phyloP scores from a whole-genome alignment of 2,113 vertebrate species.

The Osmerus mordax region DNA sequence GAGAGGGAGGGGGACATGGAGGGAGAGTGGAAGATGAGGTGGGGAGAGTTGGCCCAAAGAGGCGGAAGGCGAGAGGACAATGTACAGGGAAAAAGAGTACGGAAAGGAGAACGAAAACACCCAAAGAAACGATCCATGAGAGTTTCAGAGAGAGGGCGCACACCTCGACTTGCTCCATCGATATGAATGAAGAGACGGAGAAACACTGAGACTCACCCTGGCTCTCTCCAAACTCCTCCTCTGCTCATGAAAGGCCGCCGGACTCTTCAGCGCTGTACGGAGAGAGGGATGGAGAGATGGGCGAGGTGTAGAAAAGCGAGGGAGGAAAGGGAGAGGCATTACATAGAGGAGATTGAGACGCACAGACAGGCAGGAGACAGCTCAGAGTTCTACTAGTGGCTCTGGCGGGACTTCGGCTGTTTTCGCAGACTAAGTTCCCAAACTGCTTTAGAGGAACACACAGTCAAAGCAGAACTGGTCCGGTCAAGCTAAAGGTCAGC shows the following conservation, averaged over 20 bases:
- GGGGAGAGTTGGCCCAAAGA: not conserved
- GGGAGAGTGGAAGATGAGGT: not conserved
- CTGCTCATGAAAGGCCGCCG: constrained; percentile 83
- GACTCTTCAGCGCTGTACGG: constrained; percentile 89
- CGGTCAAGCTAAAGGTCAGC: constrained; percentile 27
- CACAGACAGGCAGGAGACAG: no score
- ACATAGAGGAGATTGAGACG: no score
- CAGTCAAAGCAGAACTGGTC: constrained; percentile 56
- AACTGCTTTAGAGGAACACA: constrained; percentile 35
- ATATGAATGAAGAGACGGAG: not conserved
- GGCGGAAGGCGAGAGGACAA: not conserved
- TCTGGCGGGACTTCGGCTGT: no score
- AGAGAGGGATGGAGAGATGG: constrained; percentile 45
- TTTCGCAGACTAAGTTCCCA: not conserved
- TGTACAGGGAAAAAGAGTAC: no score
- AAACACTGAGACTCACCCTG: constrained; percentile 58
- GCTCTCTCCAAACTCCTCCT: constrained; percentile 75
- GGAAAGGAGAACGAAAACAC: not conserved
- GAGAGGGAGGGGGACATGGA: not conserved
- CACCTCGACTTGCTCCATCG: not conserved
- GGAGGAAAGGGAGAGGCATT: not conserved
- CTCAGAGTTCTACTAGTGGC: no score
- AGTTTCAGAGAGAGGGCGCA: not conserved
- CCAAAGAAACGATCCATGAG: not conserved
- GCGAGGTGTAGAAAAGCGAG: not conserved